Conservation (phyloP, 2,797 vertebrate genomes). For the Coreius guichenoti region DNA sequence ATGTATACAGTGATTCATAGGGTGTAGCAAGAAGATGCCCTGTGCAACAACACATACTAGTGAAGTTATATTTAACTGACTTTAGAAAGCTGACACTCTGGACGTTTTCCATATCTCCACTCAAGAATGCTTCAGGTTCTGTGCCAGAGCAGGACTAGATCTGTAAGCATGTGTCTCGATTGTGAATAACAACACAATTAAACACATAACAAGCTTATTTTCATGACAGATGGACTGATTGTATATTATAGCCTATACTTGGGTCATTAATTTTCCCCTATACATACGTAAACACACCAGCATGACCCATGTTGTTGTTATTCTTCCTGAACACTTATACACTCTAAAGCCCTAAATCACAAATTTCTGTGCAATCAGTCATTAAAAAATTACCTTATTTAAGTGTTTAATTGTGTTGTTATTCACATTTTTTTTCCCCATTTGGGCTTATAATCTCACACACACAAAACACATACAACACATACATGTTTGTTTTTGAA, state of each 20-base stretch:
- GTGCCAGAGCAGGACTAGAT: slow-evolving; percentile 19
- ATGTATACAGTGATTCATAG: slow-evolving; percentile 15
- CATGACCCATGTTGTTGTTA: no score
- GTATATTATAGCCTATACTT: neutral
- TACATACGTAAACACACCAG: no score
- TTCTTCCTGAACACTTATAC: no score
- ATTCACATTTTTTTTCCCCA: neutral
- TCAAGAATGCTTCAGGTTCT: slow-evolving; percentile 17
- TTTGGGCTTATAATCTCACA: neutral
- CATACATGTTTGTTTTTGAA: neutral
- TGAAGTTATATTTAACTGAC: slow-evolving; percentile 43
- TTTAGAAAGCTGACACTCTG: slow-evolving; percentile 47
- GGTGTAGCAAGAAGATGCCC: slow-evolving; percentile 20
- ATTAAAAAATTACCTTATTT: no score
- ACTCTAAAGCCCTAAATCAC: no score
- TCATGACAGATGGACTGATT: neutral
- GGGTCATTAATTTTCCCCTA: neutral
- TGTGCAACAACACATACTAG: slow-evolving; percentile 28
- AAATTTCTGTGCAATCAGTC: no score
- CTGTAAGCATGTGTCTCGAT: slow-evolving; percentile 15
- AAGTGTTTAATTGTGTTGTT: no score
- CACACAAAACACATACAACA: neutral
- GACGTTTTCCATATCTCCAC: slow-evolving; percentile 28
- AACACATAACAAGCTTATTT: slow-evolving; percentile 2
- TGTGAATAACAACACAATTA: slow-evolving; percentile 35